Conservation (phyloP, 2,888 invertebrate species). For the Amaurobius ferox region DNA sequence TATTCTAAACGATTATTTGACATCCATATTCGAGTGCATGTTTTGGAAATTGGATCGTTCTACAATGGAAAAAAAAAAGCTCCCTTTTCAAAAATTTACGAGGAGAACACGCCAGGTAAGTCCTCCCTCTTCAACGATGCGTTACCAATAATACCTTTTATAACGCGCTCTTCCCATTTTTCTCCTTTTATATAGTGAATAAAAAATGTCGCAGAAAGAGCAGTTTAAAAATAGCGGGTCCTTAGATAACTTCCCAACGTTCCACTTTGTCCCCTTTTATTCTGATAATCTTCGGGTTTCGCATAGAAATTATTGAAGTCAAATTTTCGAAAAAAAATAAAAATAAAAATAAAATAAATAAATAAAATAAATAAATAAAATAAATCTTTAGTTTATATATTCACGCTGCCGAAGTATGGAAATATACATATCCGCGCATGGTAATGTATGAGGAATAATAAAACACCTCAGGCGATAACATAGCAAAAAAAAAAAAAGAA, state of each 20-base stretch:
- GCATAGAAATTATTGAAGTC: constrained; percentile 59
- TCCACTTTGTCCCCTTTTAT: constrained; percentile 38
- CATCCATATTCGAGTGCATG: background rate
- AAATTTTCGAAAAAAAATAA: constrained; percentile 43
- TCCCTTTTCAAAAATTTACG: constrained; percentile 1
- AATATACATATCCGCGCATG: constrained; percentile 13
- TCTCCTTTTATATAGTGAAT: background rate
- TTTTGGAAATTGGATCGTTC: constrained; percentile 16
- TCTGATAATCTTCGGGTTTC: constrained; percentile 49
- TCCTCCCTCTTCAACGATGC: background rate
- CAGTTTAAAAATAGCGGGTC: constrained; percentile 10
- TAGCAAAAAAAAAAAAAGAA: background rate
- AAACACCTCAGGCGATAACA: constrained; percentile 56
- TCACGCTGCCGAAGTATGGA: background rate
- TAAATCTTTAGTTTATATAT: background rate
- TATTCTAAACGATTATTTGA: constrained; percentile 9
- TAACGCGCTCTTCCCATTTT: background rate
- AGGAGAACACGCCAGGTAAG: background rate
- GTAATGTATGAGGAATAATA: constrained; percentile 52
- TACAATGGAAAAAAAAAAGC: background rate
- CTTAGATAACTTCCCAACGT: constrained; percentile 15
- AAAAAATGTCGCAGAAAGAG: constrained; percentile 5
- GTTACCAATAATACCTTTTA: constrained; percentile 13
- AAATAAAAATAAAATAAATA: constrained; percentile 36
- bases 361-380: no score